These are phyloP conservation scores for Sinodicranocentrus sp. DNA, from an alignment of 2,888 invertebrate species.

Conservation along the genomic window DNA sequence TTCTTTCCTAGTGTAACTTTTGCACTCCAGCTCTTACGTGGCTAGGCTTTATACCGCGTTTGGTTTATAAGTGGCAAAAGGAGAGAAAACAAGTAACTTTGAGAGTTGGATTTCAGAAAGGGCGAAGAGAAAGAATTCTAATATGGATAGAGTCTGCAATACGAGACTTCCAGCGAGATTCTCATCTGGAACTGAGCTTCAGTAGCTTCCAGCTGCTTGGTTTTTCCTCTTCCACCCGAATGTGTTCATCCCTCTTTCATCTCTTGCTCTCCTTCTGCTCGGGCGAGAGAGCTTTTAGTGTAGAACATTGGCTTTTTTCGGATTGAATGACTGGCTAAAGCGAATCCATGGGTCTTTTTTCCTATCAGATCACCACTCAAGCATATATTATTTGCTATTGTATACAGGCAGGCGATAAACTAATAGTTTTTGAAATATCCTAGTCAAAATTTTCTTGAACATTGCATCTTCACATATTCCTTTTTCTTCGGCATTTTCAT, in stretches of 20 bases:
- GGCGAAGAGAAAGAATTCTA: constrained; percentile 10
- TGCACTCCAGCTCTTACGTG: background rate
- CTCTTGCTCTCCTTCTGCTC: background rate
- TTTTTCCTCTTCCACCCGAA: constrained; percentile 27
- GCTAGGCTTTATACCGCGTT: background rate
- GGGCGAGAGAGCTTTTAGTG: background rate
- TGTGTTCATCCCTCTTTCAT: constrained; percentile 9
- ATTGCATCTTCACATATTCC: no score
- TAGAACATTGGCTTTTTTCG: background rate
- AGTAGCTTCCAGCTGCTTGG: constrained; percentile 50
- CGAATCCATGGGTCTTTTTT: background rate
- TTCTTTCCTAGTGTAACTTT: background rate
- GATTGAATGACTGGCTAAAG: background rate
- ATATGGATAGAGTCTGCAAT: background rate
- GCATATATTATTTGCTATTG: background rate
- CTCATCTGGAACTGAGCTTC: constrained; percentile 52
- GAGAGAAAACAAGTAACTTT: background rate
- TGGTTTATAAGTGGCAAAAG: background rate
- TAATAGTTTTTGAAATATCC: no score
- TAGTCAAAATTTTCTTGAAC: no score
- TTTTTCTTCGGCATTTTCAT: no score
- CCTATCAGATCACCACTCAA: background rate
- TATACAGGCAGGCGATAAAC: no score
- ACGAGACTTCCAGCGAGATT: constrained; percentile 55
- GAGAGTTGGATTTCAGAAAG: background rate